These are phyloP conservation scores for Helogale parvula DNA, from an alignment of 2,113 vertebrate genomes.

Conservation along the genomic window DNA sequence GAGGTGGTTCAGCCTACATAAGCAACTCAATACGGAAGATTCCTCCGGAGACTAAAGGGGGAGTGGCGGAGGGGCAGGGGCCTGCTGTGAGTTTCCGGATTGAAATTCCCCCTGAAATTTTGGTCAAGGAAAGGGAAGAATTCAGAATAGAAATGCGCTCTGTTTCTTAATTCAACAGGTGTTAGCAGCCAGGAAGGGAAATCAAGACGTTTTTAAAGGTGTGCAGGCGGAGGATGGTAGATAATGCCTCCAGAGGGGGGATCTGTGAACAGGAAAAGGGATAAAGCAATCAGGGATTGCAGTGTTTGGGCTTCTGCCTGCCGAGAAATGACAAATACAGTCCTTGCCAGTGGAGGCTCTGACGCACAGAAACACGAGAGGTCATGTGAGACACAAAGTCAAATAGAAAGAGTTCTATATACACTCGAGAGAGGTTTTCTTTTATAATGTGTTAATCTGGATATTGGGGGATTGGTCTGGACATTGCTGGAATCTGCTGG, in stretches of 20 bases:
- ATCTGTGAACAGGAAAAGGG: background rate
- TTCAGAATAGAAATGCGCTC: background rate
- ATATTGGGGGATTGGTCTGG: background rate
- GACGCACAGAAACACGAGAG: background rate
- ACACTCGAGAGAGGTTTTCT: background rate
- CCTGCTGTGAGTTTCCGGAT: background rate
- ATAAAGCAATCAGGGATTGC: background rate
- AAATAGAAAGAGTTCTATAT: background rate
- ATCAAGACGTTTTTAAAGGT: background rate
- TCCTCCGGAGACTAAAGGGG: background rate
- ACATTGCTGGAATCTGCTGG: background rate
- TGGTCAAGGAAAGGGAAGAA: background rate
- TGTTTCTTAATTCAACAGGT: background rate
- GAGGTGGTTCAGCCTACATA: background rate
- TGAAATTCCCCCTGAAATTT: background rate
- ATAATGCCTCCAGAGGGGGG: background rate
- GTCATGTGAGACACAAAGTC: background rate
- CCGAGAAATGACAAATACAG: background rate
- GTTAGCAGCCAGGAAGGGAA: background rate
- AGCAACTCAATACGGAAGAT: background rate
- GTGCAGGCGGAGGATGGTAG: background rate
- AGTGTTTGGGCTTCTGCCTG: background rate
- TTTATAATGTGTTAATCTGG: background rate
- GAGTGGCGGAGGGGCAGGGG: too few species aligned
- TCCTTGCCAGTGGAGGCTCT: background rate